A percentile compares a stretch with the other conserved stretches of the same genome.
phyloP scores from a whole-genome alignment of 2,113 vertebrate species.

The Crotalus horridus region DNA sequence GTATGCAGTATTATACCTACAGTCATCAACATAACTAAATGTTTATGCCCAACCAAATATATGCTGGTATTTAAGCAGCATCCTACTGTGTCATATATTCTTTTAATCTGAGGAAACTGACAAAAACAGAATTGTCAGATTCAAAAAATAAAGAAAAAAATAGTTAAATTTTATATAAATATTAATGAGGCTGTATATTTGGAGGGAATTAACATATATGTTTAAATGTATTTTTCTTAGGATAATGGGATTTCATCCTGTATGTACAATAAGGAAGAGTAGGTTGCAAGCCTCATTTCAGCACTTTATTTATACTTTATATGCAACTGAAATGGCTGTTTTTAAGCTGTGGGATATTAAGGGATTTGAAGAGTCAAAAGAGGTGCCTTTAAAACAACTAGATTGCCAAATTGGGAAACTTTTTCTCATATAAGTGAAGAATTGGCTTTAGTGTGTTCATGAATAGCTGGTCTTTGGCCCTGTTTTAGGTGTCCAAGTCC shows the following conservation, averaged over 20 bases:
- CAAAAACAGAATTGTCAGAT: neutral
- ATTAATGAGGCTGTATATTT: neutral
- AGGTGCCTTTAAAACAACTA: neutral
- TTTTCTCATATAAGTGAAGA: neutral
- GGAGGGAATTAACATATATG: neutral
- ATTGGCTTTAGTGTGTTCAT: neutral
- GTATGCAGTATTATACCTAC: neutral
- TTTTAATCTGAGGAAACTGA: neutral
- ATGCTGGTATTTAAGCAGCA: neutral
- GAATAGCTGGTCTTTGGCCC: too few species aligned
- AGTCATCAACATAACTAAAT: neutral
- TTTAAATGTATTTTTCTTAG: neutral
- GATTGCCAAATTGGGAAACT: neutral
- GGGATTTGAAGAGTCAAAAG: neutral
- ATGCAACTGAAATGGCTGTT: neutral
- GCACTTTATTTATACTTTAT: neutral
- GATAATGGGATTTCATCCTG: neutral
- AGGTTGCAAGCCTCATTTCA: neutral
- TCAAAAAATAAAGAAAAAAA: neutral
- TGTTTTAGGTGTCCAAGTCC: neutral
- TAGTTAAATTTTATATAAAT: neutral
- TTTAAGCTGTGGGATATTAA: neutral
- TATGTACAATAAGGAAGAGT: neutral
- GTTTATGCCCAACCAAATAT: neutral
- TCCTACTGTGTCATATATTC: neutral